Conservation (phyloP, 2,888 invertebrate genomes). For the Lithosia quadra region DNA sequence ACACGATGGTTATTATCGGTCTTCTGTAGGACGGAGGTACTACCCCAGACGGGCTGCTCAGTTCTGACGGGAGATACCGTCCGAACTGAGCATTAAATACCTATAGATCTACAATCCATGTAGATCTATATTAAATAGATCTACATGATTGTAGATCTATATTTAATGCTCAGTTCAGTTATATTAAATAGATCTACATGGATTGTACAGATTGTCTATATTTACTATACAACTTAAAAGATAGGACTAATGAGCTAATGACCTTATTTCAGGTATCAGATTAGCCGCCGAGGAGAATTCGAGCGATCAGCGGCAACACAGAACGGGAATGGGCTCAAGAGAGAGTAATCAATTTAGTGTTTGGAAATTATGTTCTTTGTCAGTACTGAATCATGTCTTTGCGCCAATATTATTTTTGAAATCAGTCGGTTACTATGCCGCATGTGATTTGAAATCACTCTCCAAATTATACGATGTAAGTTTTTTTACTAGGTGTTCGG, state of each 20-base stretch:
- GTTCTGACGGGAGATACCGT: too few species aligned
- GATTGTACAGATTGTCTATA: too few species aligned
- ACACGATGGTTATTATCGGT: too few species aligned
- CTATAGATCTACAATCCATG: too few species aligned
- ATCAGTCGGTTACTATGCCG: constrained; percentile 21
- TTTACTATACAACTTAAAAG: neutral
- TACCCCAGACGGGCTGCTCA: too few species aligned
- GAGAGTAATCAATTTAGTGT: constrained; percentile 76
- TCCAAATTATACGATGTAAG: constrained; percentile 27
- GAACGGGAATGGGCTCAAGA: constrained; percentile 88
- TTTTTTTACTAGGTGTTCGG: constrained; percentile 28
- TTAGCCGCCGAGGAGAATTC: constrained; percentile 83
- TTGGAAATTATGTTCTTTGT: constrained; percentile 13
- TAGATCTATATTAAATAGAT: too few species aligned
- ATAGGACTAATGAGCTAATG: neutral
- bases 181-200: too few species aligned
- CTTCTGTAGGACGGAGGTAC: too few species aligned
- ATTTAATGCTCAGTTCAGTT: too few species aligned
- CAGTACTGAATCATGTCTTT: constrained; percentile 10
- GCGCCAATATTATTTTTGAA: constrained; percentile 27
- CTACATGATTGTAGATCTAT: too few species aligned
- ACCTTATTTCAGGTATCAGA: constrained; percentile 85
- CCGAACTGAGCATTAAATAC: too few species aligned
- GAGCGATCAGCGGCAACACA: constrained; percentile 79
- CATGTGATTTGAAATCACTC: constrained; percentile 21